phyloP scores from a whole-genome alignment of 2,113 vertebrate species.

The Haplotaxodon microlepis region DNA sequence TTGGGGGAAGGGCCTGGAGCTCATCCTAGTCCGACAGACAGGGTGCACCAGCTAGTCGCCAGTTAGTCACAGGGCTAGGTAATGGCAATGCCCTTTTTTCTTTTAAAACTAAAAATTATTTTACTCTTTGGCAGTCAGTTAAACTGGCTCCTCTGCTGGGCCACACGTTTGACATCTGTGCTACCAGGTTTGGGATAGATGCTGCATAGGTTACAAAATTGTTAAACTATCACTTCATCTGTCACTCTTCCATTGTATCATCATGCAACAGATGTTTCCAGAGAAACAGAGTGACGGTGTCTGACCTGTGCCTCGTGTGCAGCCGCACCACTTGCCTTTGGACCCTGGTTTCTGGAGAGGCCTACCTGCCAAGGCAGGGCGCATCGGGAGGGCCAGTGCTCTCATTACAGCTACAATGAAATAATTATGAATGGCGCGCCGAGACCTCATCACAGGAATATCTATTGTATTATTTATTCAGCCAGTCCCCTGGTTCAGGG shows the following conservation, averaged over 20 bases:
- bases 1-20: background rate
- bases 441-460: constrained; percentile 78
- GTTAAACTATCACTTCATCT: background rate
- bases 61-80: background rate
- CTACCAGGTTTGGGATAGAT: background rate
- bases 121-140: background rate
- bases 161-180: background rate
- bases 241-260: background rate
- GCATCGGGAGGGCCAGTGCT: constrained; percentile 46
- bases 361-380: constrained; percentile 43
- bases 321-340: background rate
- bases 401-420: constrained; percentile 80
- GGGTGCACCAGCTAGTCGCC: background rate
- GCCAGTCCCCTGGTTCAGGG: constrained; percentile 73
- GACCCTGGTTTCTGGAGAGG: background rate
- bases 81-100: accelerated
- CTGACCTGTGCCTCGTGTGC: background rate
- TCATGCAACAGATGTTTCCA: background rate
- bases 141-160: accelerated
- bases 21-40: background rate
- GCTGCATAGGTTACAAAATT: background rate
- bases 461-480: constrained; percentile 81
- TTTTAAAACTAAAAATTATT: background rate
- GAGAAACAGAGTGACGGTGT: background rate
- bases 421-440: constrained; percentile 76